Conservation (phyloP, 2,888 invertebrate genomes). For the Megalurothrips usitatus region DNA sequence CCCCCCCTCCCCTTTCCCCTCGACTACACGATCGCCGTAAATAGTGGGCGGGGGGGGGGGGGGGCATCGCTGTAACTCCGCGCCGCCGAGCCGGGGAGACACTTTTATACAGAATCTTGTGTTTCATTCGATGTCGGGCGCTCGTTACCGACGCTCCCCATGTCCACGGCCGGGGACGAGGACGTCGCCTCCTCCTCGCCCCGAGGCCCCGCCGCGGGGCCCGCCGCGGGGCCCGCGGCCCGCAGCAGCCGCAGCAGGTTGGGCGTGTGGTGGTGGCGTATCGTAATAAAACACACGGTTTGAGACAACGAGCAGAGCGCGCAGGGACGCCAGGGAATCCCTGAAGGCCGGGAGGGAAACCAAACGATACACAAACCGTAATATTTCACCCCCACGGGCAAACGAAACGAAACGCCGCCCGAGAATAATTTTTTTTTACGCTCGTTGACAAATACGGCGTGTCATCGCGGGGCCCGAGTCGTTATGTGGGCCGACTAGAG, state of each 20-base stretch:
- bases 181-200: no score
- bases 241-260: background rate
- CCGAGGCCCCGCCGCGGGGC: background rate
- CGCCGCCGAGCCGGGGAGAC: background rate
- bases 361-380: conserved; percentile 21
- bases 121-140: background rate
- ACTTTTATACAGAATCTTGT: conserved; percentile 7
- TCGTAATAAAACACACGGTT: conserved; percentile 16
- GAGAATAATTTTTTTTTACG: conserved; percentile 17
- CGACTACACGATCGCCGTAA: background rate
- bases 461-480: background rate
- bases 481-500: background rate
- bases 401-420: background rate
- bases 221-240: background rate
- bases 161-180: no score
- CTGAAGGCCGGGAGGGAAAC: background rate
- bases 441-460: background rate
- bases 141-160: background rate
- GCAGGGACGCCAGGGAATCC: background rate
- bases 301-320: background rate
- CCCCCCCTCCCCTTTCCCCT: no score
- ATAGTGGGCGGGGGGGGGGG: background rate
- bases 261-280: background rate
- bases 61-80: background rate
- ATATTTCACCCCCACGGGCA: conserved; percentile 10